Evolutionary conservation across 2,888 invertebrate species (phyloP).

Genomic region (Maniola hyperantus): DNA sequence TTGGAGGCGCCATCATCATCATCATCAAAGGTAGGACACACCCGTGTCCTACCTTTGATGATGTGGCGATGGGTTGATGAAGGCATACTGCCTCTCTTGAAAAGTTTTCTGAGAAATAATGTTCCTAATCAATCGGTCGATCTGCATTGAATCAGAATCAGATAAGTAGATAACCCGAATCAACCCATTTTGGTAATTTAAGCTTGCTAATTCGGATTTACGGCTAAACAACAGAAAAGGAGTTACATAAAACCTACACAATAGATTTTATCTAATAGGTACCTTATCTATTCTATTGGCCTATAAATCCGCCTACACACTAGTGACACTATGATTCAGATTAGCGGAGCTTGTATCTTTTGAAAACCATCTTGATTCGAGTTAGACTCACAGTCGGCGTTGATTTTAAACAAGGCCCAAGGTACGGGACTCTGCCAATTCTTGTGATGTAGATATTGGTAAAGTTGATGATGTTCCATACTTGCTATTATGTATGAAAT

Average conservation of each 20-base stretch:
- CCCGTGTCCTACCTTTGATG: too few relatives aligned
- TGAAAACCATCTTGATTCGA: not conserved
- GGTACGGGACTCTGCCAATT: not conserved
- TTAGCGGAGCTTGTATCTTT: not conserved
- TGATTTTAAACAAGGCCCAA: not conserved
- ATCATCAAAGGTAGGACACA: too few relatives aligned
- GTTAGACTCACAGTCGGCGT: not conserved
- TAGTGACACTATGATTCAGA: not conserved
- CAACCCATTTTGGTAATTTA: not conserved
- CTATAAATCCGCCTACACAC: slow-evolving; percentile 15
- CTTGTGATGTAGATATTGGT: too few relatives aligned
- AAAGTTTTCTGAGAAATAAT: too few relatives aligned
- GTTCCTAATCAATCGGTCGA: too few relatives aligned
- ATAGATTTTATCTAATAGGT: slow-evolving; percentile 11
- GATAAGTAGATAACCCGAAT: not conserved
- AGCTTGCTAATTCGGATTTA: not conserved
- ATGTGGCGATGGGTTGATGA: too few relatives aligned
- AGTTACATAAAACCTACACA: slow-evolving; percentile 13
- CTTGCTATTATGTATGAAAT: too few relatives aligned
- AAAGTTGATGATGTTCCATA: too few relatives aligned
- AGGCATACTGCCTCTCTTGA: too few relatives aligned
- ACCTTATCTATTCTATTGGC: slow-evolving; percentile 1
- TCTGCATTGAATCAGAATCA: too few relatives aligned
- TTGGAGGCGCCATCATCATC: too few relatives aligned
- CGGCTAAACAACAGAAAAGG: slow-evolving; percentile 8